Evolutionary conservation across 1,140 invertebrate species (phyloP).

Genomic region (Orchesella cincta): DNA sequence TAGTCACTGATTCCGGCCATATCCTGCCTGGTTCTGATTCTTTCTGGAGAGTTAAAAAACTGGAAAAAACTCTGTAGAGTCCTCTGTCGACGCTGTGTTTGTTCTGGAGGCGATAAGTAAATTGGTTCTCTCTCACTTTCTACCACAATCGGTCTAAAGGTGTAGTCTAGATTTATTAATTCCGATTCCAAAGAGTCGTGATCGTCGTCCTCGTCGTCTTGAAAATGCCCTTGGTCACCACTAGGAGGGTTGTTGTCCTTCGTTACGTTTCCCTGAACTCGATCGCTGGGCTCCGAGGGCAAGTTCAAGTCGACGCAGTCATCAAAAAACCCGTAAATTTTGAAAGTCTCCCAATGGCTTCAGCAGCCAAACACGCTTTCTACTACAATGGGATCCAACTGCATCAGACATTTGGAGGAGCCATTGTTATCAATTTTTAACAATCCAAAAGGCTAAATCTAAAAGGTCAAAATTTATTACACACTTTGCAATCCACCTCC

Average conservation of each 20-base stretch:
- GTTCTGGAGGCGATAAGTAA: background rate
- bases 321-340: constrained; percentile 34
- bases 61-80: background rate
- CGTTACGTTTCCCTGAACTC: background rate
- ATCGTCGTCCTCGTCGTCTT: constrained; percentile 22
- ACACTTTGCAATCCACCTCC: background rate
- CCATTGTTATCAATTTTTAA: background rate
- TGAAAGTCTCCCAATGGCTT: background rate
- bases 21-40: background rate
- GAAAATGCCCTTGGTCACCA: constrained; percentile 18
- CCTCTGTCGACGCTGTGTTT: background rate
- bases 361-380: background rate
- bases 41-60: background rate
- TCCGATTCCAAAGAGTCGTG: constrained; percentile 16
- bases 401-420: background rate
- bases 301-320: constrained; percentile 29
- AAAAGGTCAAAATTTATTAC: background rate
- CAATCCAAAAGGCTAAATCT: background rate
- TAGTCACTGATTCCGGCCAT: constrained; percentile 37
- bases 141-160: constrained; percentile 14
- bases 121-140: background rate
- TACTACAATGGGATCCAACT: background rate
- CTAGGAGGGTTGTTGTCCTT: background rate
- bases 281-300: background rate
- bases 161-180: constrained; percentile 29